Percentiles rank a stretch among this genome's conserved stretches.
These are phyloP conservation scores for Eupithecia abbreviata DNA, from an alignment of 2,888 invertebrate genomes.

Conservation along the genomic window DNA sequence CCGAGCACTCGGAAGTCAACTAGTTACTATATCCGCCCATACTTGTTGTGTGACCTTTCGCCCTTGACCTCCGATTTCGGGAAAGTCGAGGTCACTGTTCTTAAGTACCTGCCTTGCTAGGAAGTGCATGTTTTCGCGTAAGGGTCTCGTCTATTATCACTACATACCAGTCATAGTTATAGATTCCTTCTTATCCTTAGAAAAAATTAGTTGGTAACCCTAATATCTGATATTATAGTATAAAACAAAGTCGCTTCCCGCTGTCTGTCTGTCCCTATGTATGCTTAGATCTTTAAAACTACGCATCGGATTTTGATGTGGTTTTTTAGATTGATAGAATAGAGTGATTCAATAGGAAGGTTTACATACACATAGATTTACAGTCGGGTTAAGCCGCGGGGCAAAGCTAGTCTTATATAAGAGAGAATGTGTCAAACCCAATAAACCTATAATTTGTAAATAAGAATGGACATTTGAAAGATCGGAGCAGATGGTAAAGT, in stretches of 20 bases:
- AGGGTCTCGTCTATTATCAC: not conserved
- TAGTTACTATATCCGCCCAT: not conserved
- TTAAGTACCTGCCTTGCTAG: not conserved
- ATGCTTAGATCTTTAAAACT: too few relatives aligned
- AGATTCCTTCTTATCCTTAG: too few relatives aligned
- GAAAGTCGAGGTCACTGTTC: not conserved
- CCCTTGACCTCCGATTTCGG: not conserved
- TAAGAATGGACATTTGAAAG: not conserved
- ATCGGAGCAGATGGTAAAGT: too few relatives aligned
- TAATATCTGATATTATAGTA: not conserved
- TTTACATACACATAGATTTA: too few relatives aligned
- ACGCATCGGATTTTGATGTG: too few relatives aligned
- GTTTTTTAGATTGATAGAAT: too few relatives aligned
- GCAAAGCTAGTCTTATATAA: too few relatives aligned
- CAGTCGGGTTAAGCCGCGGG: too few relatives aligned
- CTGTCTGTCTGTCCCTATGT: too few relatives aligned
- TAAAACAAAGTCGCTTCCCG: too few relatives aligned
- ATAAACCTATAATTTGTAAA: not conserved
- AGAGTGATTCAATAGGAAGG: too few relatives aligned
- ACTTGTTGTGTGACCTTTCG: constrained; percentile 14
- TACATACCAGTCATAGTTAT: too few relatives aligned
- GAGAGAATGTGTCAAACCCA: not conserved
- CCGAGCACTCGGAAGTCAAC: constrained; percentile 8
- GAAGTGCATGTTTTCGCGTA: not conserved
- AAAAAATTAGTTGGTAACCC: not conserved